These are phyloP conservation scores for Papilio polyxenes DNA, from an alignment of 1,140 invertebrate species.

Conservation along the genomic window DNA sequence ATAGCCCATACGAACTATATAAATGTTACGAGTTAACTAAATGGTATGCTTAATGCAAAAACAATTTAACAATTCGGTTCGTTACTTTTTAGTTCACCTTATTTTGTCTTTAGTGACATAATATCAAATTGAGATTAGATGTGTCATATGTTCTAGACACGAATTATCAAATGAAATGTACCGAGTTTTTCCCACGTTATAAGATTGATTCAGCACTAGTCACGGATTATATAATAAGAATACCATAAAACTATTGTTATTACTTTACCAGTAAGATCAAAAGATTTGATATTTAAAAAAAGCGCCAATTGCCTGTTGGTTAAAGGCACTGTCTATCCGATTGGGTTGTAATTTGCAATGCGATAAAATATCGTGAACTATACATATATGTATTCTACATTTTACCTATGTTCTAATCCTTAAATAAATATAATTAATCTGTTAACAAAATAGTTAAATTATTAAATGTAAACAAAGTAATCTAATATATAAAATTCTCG, in stretches of 20 bases:
- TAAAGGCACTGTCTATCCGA: background rate
- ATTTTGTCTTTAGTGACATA: background rate
- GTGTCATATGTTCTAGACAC: background rate
- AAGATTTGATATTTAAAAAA: background rate
- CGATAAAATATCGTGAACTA: background rate
- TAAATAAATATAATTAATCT: too few relatives aligned
- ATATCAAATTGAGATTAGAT: background rate
- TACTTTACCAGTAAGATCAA: background rate
- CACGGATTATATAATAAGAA: background rate
- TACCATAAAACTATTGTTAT: background rate
- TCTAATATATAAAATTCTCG: too few relatives aligned
- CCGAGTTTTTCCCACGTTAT: background rate
- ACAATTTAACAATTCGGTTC: too few relatives aligned
- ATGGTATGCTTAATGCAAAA: too few relatives aligned
- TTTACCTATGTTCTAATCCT: too few relatives aligned
- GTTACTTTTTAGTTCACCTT: too few relatives aligned
- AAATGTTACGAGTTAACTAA: too few relatives aligned
- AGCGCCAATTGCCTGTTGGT: background rate
- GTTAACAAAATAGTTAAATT: too few relatives aligned
- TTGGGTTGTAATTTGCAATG: background rate
- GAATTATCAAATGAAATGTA: background rate
- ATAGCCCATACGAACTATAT: too few relatives aligned
- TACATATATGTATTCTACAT: background rate
- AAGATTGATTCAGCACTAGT: background rate
- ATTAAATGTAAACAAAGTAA: too few relatives aligned